Evolutionary conservation across 2,113 vertebrate species (phyloP).

Genomic region (Tragelaphus buxtoni): DNA sequence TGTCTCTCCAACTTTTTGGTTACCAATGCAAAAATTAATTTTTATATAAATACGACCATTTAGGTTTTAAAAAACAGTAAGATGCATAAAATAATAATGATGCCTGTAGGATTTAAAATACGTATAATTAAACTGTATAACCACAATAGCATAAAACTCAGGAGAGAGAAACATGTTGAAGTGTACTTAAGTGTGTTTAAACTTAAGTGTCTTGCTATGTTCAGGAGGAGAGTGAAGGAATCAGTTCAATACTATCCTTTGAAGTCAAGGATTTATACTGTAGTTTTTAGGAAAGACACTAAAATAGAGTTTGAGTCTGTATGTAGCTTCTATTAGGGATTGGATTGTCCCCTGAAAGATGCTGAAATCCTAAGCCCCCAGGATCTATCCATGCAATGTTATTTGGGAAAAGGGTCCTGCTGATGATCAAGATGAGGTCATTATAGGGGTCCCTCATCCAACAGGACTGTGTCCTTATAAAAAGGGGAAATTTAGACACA

Average conservation of each 20-base stretch:
- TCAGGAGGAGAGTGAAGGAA: not conserved
- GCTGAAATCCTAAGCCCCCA: not conserved
- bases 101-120: not conserved
- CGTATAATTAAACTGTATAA: not conserved
- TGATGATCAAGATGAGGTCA: not conserved
- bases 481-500: not conserved
- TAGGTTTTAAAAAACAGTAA: not conserved
- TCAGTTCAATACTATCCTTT: not conserved
- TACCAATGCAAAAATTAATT: not conserved
- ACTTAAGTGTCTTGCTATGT: not conserved
- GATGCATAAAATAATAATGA: not conserved
- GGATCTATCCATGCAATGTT: not conserved
- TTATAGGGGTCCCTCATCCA: not conserved
- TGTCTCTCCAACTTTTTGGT: not conserved
- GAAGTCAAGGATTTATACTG: not conserved
- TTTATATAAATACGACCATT: not conserved
- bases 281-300: not conserved
- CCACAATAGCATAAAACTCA: not conserved
- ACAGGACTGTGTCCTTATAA: not conserved
- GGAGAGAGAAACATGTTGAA: not conserved
- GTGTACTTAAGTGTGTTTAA: not conserved
- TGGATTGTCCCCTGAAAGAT: not conserved
- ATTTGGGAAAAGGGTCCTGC: not conserved
- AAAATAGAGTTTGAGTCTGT: not conserved
- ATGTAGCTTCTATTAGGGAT: not conserved